Evolutionary conservation across 2,113 vertebrate species (phyloP).

Genomic region (Solenodon paradoxus): DNA sequence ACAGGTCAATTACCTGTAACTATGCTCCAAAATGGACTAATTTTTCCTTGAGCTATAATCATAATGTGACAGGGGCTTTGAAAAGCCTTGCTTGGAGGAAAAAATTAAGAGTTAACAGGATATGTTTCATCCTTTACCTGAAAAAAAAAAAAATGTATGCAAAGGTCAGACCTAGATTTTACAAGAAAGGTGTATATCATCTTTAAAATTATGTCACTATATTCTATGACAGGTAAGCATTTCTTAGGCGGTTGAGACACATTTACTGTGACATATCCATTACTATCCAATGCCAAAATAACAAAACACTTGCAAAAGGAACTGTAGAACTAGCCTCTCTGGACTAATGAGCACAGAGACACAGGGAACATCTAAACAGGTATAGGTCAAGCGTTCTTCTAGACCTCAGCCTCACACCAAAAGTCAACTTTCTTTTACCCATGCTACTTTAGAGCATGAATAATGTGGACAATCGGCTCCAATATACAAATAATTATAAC

Average conservation of each 20-base stretch:
- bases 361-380: not conserved
- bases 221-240: not conserved
- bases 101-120: constrained; percentile 9
- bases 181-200: not conserved
- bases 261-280: constrained; percentile 51
- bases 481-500: not conserved
- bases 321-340: not conserved
- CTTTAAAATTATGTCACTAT: not conserved
- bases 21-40: not conserved
- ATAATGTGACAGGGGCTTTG: not conserved
- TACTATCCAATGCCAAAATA: constrained; percentile 50
- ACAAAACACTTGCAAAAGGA: constrained; percentile 2
- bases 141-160: not conserved
- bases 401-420: not conserved
- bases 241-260: constrained; percentile 12
- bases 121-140: not conserved
- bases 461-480: not conserved
- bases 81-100: not conserved
- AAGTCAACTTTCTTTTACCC: not conserved
- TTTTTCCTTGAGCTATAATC: not conserved
- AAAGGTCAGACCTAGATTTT: not conserved
- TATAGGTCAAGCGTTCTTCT: not conserved
- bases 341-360: not conserved
- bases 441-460: not conserved
- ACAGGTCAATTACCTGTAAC: not conserved